Base-by-base conservation (phyloP, 2,888 invertebrate genomes). In the Agrotis ipsilon region DNA sequence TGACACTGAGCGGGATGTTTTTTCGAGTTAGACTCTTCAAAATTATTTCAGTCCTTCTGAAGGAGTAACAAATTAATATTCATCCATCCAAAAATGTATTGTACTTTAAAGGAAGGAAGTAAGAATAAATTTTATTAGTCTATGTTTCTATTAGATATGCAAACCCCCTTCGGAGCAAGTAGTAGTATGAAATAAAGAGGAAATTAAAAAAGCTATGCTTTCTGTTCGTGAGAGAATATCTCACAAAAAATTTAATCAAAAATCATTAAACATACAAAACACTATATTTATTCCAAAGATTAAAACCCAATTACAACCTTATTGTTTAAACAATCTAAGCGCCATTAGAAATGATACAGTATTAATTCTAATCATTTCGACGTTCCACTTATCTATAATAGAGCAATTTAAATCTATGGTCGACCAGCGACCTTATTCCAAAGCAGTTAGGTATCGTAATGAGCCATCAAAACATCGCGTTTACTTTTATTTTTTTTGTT, bases 351-450 rank as follows among this genome's bases (percentile, higher is more conserved):
- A 78, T 69, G 63, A 81, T 76, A 83, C 72, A 72, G 68, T 69
- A 64, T 72, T 75, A 68, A 65, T 78, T 74, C 52, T 61, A 73
- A 62, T 75, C 66, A 65, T 76, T 74, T 49, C 59, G 72, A 62
- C 62, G 55, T 18, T 58, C 52, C 65, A 74, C 62, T 81, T 84
- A 84, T 76, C 80, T 78, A 1, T 78, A 75, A 85, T 80, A 76
- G 74, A 85, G 78, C 68, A 75, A 83, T 84, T 83, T 81, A 68
- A 76, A 80, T 80, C 73, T 76, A 60, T 63, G 69, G 43, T 13
- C 55, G 46, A 69, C 59, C 55, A 54, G 57, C 63, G 48, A 62
- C 65, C 74, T 74, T 81, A 78, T 81, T 79, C 18, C 64, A n/a
- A 45, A 64, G 61, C 52, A 4, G 45, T 75, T 73, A 71, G 71